A percentile compares a stretch with the other conserved stretches of the same genome.
Evolutionary conservation across 2,888 invertebrate genomes (phyloP).

Genomic region (Phaonia tiefii): DNA sequence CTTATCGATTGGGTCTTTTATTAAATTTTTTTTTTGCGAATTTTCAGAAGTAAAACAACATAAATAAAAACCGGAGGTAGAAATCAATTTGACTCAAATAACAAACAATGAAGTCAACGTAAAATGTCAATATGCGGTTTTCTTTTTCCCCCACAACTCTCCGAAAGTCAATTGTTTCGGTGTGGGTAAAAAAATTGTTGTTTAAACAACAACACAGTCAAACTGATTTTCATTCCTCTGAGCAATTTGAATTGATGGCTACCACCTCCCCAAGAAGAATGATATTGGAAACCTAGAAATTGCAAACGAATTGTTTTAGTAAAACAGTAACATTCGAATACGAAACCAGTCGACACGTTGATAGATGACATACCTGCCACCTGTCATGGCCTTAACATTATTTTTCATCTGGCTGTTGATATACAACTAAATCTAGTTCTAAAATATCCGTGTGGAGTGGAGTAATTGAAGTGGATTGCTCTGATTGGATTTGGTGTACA

Average conservation of each 20-base stretch:
- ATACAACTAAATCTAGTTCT: too few species aligned
- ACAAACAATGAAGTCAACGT: constrained; percentile 54
- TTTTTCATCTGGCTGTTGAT: constrained; percentile 60
- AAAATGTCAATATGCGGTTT: constrained; percentile 55
- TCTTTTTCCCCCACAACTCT: not conserved
- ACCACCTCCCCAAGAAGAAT: not conserved
- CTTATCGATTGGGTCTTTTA: too few species aligned
- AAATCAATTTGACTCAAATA: constrained; percentile 49
- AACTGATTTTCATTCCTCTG: not conserved
- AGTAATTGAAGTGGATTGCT: too few species aligned
- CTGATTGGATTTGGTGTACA: not conserved
- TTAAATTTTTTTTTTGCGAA: too few species aligned
- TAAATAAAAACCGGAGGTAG: not conserved
- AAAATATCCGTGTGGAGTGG: constrained; percentile 1
- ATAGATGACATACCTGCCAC: constrained; percentile 65
- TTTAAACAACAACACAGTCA: constrained; percentile 19
- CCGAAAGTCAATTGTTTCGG: constrained; percentile 8
- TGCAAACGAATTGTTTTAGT: constrained; percentile 10
- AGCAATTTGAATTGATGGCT: constrained; percentile 15
- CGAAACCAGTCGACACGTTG: constrained; percentile 23
- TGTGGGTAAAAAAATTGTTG: not conserved
- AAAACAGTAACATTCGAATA: constrained; percentile 6
- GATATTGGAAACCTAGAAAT: not conserved
- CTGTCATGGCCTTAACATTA: constrained; percentile 62
- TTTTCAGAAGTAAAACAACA: too few species aligned